Base-by-base conservation (phyloP, 1,140 invertebrate genomes). In the Diachasmimorpha longicaudata region DNA sequence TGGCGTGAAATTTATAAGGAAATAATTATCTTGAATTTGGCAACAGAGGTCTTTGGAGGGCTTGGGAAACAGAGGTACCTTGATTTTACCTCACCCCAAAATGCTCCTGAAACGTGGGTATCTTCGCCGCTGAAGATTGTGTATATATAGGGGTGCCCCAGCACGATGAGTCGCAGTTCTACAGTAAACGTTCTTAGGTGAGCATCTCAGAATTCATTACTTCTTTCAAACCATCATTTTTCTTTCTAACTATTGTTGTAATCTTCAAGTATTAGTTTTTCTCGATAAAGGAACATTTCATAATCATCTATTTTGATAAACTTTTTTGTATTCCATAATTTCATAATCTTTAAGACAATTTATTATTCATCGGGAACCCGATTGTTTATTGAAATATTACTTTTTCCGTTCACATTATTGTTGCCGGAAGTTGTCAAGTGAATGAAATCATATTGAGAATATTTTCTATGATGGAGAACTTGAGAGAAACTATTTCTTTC, bases 101-200 rank as follows among this genome's bases (percentile, higher is more conserved):
- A 83, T 84, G 70, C 19, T 25, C 2, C 58, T 63, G 58, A 13
- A 25, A 25, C 21, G 23, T 63, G 58, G 23, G 19, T 11, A 63
- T 63, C 58, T 23, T 63, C 23, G 46, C 76, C 79, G 70, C 80
- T 75, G 80, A 74, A 79, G 25, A 81, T 85, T 83, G 81, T 85
- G 83, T 89, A 88, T 89, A 89, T 87, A 89, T 85, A 87, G 81
- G 82, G 82, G 84, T 85, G 80, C 79, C 80, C 78, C 74, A 31
- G 48, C 23, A 79, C 76, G 79, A 81, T 79, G 80, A 75, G 78
- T 77, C 80, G 81, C 85, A 89, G 87, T 89, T 88, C 82, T 83
- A 77, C 77, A 76, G 81, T 77, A 84, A 86, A 82, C 87, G 86
- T 86, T 84, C 80, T 80, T 80, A 82, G 78, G 83, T 84, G 79